Evolutionary conservation across 2,888 invertebrate species (phyloP), one percentile per base, ranked within the genome.

Genomic region (Malthinus flaveolus): DNA sequence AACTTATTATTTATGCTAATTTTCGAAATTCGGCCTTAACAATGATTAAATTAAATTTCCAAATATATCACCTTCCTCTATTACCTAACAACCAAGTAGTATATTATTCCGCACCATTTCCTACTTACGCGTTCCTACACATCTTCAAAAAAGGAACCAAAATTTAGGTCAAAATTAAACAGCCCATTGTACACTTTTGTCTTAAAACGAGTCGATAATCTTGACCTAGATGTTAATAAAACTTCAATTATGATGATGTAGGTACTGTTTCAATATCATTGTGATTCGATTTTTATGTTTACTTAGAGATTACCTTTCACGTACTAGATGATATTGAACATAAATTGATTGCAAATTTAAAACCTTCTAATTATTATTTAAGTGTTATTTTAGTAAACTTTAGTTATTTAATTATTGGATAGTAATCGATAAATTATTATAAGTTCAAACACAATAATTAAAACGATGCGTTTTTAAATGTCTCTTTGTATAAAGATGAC

Each of bases 171-270:
- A 23, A 23, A 23, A 23, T 23, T 23, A 2, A 23, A 23, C 23
- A 5, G 23, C 23, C 23, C 5, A 3, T 23, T 42, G n/a, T 42
- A n/a, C 12, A 8, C 23, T 49, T 49, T 51, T 51, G 42, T 51
- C 34, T 44, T 31, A 32, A n/a, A 55, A 35, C 51, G 56, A 61
- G 54, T 61, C 35, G 63, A 58, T 61, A 63, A 55, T 63, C 63
- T 63, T 63, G 63, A 63, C 63, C 63, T 47, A 61, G 55, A 61
- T 63, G 59, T 48, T 56, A 54, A 58, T 62, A 54, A 50, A 50
- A 52, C 56, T 56, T 56, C 56, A 59, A 62, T 59, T 56, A 62
- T 56, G 59, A 62, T 59, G 59, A 62, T 59, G 56, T 62, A 42
- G 39, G 39, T 42, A 62, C 59, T 53, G 62, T 53, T 50, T 56